Evolutionary conservation across 2,113 vertebrate genomes (phyloP), one percentile per base, ranked within the genome.

Genomic region (Cephalopterus ornatus): DNA sequence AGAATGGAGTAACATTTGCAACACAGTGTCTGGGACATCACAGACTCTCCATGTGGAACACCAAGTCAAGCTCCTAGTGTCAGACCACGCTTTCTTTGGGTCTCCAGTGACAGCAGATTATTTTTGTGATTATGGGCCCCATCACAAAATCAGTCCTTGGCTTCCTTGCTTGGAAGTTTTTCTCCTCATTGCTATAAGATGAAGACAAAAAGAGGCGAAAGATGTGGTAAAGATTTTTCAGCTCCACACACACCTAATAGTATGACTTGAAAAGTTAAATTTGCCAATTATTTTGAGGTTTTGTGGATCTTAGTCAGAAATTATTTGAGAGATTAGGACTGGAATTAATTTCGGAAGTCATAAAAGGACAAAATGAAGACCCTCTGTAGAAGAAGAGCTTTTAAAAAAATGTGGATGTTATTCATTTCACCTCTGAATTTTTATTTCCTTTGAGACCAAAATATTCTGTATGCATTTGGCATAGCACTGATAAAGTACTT

Each of bases 391-490:
- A 56, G 33, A 90, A 63, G 20, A 63, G 81, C 20, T 61, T 52
- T 63, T 47, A 67, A 79, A 93, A 93, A 88, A 53, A 21, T 47
- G 80, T 79, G 37, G 19, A 17, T 55, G 70, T 65, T 94, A 39
- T 16, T 88, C 3, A 71, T 86, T 94, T 93, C 15, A 39, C 39
- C 83, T 78, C 80, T 85, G 59, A 71, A 91, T 80, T 88, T 35
- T 92, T n/a, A 12, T 78, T 73, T 93, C 37, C 62, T 82, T 81
- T 73, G 41, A 94, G 49, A 83, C 56, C 56, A 75, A 91, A 53
- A 67, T 73, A 55, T 70, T 96, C 96, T 92, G 65, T 20, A 77
- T 82, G 68, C 76, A 72, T 80, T 93, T 90, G 88, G 88, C 87
- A 97, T 32, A 76, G 13, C 52, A 32, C 39, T 56, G 81, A 52